Evolutionary conservation across 2,797 vertebrate genomes (phyloP).

Genomic region (Neomorphus geoffroyi): DNA sequence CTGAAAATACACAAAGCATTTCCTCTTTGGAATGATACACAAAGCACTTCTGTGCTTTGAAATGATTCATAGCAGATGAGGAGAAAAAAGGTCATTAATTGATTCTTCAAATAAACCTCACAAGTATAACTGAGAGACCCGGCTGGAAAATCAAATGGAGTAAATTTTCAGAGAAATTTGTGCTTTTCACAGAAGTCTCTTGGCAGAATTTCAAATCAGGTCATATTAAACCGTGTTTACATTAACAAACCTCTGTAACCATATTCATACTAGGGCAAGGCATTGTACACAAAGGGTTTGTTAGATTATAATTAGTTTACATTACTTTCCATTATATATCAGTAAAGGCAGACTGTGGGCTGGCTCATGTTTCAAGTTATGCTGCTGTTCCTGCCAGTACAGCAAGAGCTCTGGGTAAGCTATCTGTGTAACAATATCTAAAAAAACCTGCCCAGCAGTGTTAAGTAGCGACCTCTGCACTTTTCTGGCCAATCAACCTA

Average conservation of each 20-base stretch:
- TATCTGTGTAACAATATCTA: background rate
- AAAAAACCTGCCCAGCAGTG: background rate
- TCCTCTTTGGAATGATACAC: background rate
- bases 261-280: conserved; percentile 2
- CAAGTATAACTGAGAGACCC: background rate
- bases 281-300: background rate
- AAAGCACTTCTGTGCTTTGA: conserved; percentile 15
- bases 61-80: conserved; percentile 12
- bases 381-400: background rate
- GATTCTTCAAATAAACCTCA: conserved; percentile 22
- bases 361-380: conserved; percentile 4
- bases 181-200: background rate
- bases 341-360: conserved; percentile 7
- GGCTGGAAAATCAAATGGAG: background rate
- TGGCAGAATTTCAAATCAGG: conserved; percentile 29
- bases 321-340: conserved; percentile 47
- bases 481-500: background rate
- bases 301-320: conserved; percentile 46
- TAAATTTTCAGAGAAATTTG: background rate
- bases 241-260: background rate
- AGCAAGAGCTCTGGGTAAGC: background rate
- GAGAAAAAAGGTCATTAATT: conserved; percentile 25
- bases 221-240: conserved; percentile 19
- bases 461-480: background rate
- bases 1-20: conserved; percentile 1